Evolutionary conservation across 2,113 vertebrate genomes (phyloP).

Genomic region (Campylorhamphus procurvoides): DNA sequence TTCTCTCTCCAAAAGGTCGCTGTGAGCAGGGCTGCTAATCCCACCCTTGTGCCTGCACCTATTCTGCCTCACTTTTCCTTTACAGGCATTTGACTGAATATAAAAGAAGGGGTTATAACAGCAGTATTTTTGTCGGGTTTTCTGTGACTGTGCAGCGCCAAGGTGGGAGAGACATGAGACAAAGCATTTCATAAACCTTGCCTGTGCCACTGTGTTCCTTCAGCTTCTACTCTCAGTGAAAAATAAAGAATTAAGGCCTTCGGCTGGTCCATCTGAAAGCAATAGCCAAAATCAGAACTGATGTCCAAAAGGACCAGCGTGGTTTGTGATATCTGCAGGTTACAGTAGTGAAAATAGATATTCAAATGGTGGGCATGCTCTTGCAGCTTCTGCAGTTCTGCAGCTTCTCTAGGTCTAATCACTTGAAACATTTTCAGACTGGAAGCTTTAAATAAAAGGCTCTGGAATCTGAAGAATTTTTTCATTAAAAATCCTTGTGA

Average conservation of each 20-base stretch:
- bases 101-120: neutral
- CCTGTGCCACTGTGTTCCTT: neutral
- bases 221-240: neutral
- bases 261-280: neutral
- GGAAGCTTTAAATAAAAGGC: neutral
- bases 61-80: neutral
- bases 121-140: neutral
- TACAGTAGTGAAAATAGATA: neutral
- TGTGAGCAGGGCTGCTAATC: neutral
- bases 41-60: accelerated
- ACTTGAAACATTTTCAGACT: neutral
- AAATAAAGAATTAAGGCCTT: neutral
- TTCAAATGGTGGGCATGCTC: neutral
- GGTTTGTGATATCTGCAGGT: neutral
- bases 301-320: accelerated
- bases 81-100: neutral
- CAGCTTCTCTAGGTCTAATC: neutral
- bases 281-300: neutral
- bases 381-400: neutral
- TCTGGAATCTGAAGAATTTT: neutral
- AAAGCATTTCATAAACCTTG: neutral
- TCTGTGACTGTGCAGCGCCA: neutral
- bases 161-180: neutral
- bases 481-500: neutral
- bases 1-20: neutral